These are phyloP conservation scores for Spermophilus dauricus DNA, from an alignment of 2,113 vertebrate species.

Conservation along the genomic window DNA sequence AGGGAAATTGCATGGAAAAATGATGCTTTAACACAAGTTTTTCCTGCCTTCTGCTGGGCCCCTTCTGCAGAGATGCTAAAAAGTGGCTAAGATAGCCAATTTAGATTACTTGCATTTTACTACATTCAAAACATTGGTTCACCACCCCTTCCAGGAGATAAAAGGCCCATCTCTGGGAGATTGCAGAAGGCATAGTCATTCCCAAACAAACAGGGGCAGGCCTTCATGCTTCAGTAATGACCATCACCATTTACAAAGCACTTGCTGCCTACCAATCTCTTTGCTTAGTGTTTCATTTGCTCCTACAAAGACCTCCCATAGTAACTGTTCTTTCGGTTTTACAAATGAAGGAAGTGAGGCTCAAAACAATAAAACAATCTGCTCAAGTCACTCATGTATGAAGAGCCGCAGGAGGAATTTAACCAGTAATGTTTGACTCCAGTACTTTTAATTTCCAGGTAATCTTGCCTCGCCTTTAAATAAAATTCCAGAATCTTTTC, in stretches of 20 bases:
- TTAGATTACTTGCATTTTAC: no score
- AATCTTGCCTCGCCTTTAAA: background rate
- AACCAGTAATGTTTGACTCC: background rate
- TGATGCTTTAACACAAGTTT: background rate
- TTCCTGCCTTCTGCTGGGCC: background rate
- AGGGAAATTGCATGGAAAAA: background rate
- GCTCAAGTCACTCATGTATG: background rate
- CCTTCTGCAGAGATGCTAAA: no score
- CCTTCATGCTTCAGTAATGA: no score
- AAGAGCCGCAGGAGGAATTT: background rate
- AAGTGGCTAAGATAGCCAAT: no score
- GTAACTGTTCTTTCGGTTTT: background rate
- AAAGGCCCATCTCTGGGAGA: background rate
- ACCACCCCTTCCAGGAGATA: background rate
- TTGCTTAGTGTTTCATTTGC: background rate
- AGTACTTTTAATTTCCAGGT: background rate
- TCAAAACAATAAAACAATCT: background rate
- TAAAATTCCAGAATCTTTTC: background rate
- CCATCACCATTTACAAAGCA: background rate
- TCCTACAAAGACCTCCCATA: background rate
- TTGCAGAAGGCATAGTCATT: background rate
- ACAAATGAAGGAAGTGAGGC: background rate
- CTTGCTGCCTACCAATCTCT: background rate
- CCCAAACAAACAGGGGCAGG: background rate
- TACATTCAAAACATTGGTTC: no score